Evolutionary conservation across 2,797 vertebrate genomes (phyloP), one percentile per base, ranked within the genome.

Genomic region (Chelon auratus): DNA sequence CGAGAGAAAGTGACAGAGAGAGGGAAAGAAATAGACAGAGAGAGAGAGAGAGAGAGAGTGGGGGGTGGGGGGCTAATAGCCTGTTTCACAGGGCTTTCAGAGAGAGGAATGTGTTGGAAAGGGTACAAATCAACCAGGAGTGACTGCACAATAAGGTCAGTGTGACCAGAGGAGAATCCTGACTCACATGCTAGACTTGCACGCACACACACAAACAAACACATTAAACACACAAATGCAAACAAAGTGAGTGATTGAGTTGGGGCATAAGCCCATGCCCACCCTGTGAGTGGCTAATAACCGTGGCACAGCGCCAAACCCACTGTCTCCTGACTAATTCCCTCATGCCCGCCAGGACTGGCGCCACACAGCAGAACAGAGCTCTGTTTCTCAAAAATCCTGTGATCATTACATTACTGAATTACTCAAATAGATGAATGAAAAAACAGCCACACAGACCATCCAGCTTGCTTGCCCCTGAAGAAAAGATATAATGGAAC

Each of bases 321-420:
- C 95, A 94, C 95, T 91, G 95, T 95, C 95, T 95, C 95, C 88
- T 75, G 85, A 87, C 89, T 93, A 93, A 94, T 92, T 93, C 93
- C 89, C 89, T 85, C 54, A 72, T 84, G 87, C 85, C 86, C 61
- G 88, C 88, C 88, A 86, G 92, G 94, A 92, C 90, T 83, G 90
- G 90, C 93, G 89, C 91, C 92, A 92, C 18, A 59, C 76, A 61
- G 80, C 83, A 90, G 84, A 91, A 94, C 87, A 89, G 83, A 89
- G 84, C 80, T 86, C 85, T 75, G 88, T 78, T 92, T 90, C 87
- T 90, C 82, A 66, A 87, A 87, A 77, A 74, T 81, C 84, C 88
- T 89, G 65, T 85, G 88, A 91, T 92, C 85, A 83, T 73, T 78
- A 64, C 82, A 73, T 85, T 85, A 88, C 80, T 62, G 80, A 83